Base-by-base conservation (phyloP, 2,113 vertebrate genomes). In the Sander vitreus region DNA sequence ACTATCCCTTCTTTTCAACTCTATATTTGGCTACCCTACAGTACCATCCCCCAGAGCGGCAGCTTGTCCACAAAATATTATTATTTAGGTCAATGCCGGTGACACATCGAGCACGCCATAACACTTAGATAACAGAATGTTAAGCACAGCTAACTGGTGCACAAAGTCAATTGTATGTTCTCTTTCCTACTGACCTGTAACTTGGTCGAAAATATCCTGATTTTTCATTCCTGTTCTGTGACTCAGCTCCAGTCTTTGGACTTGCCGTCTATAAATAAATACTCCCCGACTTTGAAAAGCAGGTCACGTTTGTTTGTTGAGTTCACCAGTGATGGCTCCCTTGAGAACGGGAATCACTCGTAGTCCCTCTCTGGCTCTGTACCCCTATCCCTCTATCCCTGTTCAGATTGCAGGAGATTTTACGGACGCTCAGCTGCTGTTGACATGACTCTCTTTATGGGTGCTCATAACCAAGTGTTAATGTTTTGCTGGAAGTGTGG, bases 401-500 rank as follows among this genome's bases (percentile, higher is more conserved):
- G 16, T 33, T 55, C 43, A 23, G 62, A 59, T 48, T n/a, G 54
- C 63, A 36, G 76, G 65, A 85, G 88, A 91, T 93, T 88, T 80
- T 69, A 65, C 45, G 36, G 86, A 79, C 54, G 67, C 90, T 94
- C 93, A 94, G 93, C 93, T 95, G 94, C 93, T 95, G 94, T 93
- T 94, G 93, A 95, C 92, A 91, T 91, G 90, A 59, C 59, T 86
- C 73, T 89, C 76, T 93, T 95, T 93, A 93, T 92, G 88, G 81
- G 66, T 7, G 71, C 84, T 90, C 83, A 83, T 93, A 92, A 93
- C 84, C 84, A 87, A 91, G 92, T 90, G 92, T 90, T 93, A 94
- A 94, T 94, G 90, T 95, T 94, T 43, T 94, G 86, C 92, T 91
- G 57, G 84, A 81, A 84, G 60, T 21, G 36, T 78, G 86, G 78